These are phyloP conservation scores for Schlechtendalia chinensis DNA, from an alignment of 1,140 invertebrate species.

Conservation along the genomic window DNA sequence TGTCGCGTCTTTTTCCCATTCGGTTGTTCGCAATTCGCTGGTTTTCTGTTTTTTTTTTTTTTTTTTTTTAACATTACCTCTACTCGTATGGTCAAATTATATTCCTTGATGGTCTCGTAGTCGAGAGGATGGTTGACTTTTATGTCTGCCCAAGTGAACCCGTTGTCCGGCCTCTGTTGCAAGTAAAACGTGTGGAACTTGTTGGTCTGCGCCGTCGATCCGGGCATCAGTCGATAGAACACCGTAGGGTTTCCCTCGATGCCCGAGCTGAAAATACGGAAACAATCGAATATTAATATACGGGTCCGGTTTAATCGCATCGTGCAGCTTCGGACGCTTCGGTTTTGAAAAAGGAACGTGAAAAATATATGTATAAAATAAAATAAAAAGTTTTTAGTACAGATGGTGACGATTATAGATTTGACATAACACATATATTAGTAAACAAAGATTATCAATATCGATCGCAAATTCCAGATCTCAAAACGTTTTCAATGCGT, in stretches of 20 bases:
- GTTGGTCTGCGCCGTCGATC: conserved; percentile 91
- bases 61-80: conserved; percentile 65
- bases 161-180: conserved; percentile 85
- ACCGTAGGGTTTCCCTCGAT: conserved; percentile 94
- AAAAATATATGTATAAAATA: no score
- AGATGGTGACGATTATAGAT: not conserved
- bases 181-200: conserved; percentile 94
- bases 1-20: no score
- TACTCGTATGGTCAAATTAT: conserved; percentile 91
- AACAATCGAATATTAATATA: not conserved
- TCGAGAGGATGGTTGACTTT: conserved; percentile 94
- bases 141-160: conserved; percentile 89
- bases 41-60: no score
- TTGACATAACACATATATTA: not conserved
- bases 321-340: no score
- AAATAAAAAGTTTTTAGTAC: no score
- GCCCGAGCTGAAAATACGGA: conserved; percentile 70
- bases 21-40: no score
- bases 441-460: not conserved
- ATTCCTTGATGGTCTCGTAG: conserved; percentile 92
- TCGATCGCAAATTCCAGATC: not conserved
- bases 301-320: not conserved
- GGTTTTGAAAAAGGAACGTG: not conserved
- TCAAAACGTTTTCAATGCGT: not conserved
- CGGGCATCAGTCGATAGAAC: conserved; percentile 90